These are phyloP conservation scores for Drosophila nigritarsus DNA, from an alignment of 2,888 invertebrate species.

Conservation along the genomic window DNA sequence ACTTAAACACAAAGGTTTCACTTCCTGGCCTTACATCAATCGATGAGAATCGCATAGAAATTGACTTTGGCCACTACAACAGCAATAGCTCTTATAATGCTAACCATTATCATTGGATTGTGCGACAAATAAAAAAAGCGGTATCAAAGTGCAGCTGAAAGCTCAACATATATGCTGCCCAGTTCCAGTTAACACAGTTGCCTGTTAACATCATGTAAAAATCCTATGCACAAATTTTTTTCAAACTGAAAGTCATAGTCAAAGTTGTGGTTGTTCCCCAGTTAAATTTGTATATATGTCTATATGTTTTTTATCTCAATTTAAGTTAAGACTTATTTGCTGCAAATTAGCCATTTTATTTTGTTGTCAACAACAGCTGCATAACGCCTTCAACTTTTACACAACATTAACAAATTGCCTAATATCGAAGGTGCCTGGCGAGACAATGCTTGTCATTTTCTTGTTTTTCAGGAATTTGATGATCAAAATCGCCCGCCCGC, in stretches of 20 bases:
- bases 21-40: conserved; percentile 36
- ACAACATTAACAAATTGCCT: no score
- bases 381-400: neutral
- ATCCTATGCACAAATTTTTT: neutral
- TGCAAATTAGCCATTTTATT: neutral
- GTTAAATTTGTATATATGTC: neutral
- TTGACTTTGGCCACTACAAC: neutral
- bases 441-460: conserved; percentile 10
- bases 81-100: neutral
- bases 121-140: neutral
- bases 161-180: neutral
- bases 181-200: neutral
- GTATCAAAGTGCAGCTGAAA: neutral
- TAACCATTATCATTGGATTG: neutral
- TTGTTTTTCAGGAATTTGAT: conserved; percentile 2
- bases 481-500: neutral
- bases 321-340: neutral
- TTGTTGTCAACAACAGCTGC: neutral
- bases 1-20: conserved; percentile 30
- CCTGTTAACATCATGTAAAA: neutral
- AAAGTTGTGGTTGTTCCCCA: neutral
- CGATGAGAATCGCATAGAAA: conserved; percentile 18
- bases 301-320: neutral
- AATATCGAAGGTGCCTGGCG: neutral
- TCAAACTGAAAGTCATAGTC: no score